Conservation (phyloP, 2,113 vertebrate species). For the Oreochromis spilurus region DNA sequence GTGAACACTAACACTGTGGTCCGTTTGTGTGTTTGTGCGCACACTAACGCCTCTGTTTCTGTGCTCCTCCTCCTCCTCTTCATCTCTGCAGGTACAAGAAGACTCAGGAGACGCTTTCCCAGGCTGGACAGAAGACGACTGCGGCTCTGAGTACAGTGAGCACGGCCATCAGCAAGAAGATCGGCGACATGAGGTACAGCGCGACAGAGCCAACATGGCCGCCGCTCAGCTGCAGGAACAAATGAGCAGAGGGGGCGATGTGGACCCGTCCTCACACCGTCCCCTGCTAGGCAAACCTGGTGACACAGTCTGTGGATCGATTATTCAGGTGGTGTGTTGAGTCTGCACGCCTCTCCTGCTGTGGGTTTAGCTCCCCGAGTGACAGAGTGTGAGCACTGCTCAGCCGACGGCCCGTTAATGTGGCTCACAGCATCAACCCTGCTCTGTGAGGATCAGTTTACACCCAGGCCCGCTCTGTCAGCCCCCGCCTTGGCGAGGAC, state of each 20-base stretch:
- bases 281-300: neutral
- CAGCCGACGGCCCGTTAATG: neutral
- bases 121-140: constrained; percentile 92
- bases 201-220: neutral
- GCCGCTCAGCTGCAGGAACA: neutral
- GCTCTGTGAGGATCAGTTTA: neutral
- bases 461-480: neutral
- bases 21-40: neutral
- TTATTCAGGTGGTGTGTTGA: neutral
- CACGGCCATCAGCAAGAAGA: constrained; percentile 83
- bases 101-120: constrained; percentile 94
- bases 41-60: neutral
- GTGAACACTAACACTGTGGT: neutral
- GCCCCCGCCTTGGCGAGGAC: neutral
- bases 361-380: neutral
- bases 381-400: neutral
- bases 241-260: neutral
- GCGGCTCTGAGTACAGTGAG: constrained; percentile 87
- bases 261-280: neutral
- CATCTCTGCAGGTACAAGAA: constrained; percentile 85
- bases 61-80: neutral
- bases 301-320: neutral
- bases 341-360: neutral
- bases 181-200: constrained; percentile 94
- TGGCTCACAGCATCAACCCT: neutral